Evolutionary conservation across 2,113 vertebrate species (phyloP).

Genomic region (Todiramphus saurophagus): DNA sequence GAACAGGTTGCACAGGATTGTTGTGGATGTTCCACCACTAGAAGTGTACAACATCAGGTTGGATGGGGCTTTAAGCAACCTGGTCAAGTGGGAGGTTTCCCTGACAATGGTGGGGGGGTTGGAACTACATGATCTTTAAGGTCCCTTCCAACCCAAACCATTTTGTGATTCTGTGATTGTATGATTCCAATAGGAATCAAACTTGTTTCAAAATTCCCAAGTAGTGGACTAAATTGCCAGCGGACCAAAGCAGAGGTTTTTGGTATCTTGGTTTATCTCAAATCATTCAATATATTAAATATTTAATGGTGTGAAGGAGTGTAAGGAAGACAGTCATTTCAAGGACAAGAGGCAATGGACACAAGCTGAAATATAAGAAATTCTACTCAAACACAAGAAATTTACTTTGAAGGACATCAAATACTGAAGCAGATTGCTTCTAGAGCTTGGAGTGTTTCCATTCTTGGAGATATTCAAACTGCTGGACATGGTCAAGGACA

Average conservation of each 20-base stretch:
- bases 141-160: too few species aligned
- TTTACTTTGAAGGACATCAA: neutral
- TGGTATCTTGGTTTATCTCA: neutral
- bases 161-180: too few species aligned
- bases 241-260: neutral
- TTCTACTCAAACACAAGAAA: neutral
- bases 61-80: too few species aligned
- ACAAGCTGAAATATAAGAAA: neutral
- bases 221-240: neutral
- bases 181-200: neutral
- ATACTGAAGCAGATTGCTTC: neutral
- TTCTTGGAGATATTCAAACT: neutral
- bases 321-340: neutral
- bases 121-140: too few species aligned
- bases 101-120: too few species aligned
- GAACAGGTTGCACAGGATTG: too few species aligned
- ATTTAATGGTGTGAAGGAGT: rapidly evolving
- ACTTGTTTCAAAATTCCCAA: neutral
- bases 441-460: neutral
- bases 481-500: neutral
- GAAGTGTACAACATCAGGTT: too few species aligned
- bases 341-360: neutral
- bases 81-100: too few species aligned
- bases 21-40: too few species aligned
- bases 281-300: neutral